Base-by-base conservation (phyloP, 2,797 vertebrate genomes). In the Ceryle rudis region DNA sequence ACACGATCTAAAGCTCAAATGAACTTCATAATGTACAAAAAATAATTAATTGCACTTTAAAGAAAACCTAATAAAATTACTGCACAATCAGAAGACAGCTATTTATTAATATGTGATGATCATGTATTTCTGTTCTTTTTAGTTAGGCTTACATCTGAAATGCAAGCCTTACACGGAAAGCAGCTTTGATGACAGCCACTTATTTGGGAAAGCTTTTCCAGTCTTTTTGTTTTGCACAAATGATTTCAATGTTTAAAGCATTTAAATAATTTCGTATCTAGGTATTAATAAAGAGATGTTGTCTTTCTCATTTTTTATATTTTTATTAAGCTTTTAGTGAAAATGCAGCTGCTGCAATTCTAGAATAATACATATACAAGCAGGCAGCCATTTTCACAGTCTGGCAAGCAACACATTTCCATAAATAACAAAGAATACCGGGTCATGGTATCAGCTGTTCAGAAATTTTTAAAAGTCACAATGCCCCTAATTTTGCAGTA, bases 121-220 rank as follows among this genome's bases (percentile, higher is more conserved):
- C 8, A 3, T 37, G 5, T 52, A 83, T 66, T 87, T 64, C 70
- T 80, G 46, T 39, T 83, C 65, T 66, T 71, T 75, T 89, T 17
- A 69, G 49, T n/a, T 28, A 52, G 58, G 49, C 78, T 92, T 70
- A 55, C 28, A 81, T 84, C 51, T 81, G 66, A 87, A 94, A 84
- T 81, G 73, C 29, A 35, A 92, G 71, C 83, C 86, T 65, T 84
- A 44, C 12, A 66, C 5, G n/a, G 94, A 90, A 90, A 35, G 72
- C 16, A 69, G 72, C 82, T 85, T 82, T 60, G 26, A 92, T 65
- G 72, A 90, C 60, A 91, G 72, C 55, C 9, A 89, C 87, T 93
- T 92, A 89, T 75, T 95, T 96, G 54, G 72, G 90, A 91, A 95
- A 94, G 83, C 58, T 87, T 88, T 89, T 69, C 64, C 74, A 95